Evolutionary conservation across 53 echinoderm and acorn worm species (phyloP).

Genomic region (Stichopus horrens): DNA sequence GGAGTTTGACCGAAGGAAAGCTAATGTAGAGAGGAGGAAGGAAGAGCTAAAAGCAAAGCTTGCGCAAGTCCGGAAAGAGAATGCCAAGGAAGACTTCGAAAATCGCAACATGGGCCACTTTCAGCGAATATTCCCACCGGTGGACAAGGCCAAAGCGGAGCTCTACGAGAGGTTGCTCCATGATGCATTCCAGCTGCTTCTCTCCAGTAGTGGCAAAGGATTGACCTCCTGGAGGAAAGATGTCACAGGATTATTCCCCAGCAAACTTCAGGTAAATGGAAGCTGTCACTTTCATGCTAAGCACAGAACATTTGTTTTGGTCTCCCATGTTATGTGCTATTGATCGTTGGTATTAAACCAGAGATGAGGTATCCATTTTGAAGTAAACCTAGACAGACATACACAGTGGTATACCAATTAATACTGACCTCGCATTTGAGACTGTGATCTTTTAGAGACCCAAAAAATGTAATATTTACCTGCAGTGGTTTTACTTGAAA

Average conservation of each 20-base stretch:
- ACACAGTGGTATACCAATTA: no score
- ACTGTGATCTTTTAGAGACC: no score
- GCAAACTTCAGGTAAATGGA: conserved; percentile 24
- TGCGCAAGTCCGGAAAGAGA: conserved; percentile 81
- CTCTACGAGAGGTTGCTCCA: conserved; percentile 68
- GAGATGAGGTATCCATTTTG: no score
- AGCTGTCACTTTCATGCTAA: not conserved
- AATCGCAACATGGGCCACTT: conserved; percentile 91
- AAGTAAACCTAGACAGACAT: no score
- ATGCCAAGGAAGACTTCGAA: conserved; percentile 91
- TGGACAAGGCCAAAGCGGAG: conserved; percentile 72
- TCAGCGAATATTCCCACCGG: conserved; percentile 88
- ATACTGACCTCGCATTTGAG: no score
- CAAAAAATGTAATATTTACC: no score
- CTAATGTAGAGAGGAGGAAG: conserved; percentile 79
- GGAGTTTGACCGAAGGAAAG: conserved; percentile 78
- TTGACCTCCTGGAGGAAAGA: conserved; percentile 63
- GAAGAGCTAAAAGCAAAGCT: conserved; percentile 84
- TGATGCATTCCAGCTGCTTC: conserved; percentile 92
- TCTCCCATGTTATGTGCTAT: not conserved
- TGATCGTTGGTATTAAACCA: not conserved
- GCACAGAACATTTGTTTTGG: not conserved
- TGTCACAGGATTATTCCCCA: conserved; percentile 38
- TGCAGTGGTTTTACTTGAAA: no score
- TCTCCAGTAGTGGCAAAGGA: conserved; percentile 72